Percentiles rank a stretch among this genome's conserved stretches.
Evolutionary conservation across 2,888 invertebrate genomes (phyloP).

Genomic region (Clistopyga incitator): DNA sequence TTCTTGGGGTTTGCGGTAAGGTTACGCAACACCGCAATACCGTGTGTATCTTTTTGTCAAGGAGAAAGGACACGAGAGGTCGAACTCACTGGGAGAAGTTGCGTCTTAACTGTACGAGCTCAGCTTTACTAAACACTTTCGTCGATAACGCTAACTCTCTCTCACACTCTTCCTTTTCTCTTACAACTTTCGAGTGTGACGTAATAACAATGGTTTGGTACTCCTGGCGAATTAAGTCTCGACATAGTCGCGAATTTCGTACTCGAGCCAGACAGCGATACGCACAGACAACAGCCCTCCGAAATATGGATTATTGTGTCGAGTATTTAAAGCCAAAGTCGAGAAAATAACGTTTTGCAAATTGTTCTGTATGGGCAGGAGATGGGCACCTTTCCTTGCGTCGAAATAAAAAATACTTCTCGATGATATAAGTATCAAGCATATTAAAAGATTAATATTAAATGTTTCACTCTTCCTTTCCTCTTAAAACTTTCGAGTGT

Average conservation of each 20-base stretch:
- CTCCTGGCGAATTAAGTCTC: neutral
- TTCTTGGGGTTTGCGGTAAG: neutral
- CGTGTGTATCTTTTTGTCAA: neutral
- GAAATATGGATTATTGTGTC: neutral
- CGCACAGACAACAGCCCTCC: neutral
- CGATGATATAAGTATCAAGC: no score
- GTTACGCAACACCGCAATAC: constrained; percentile 47
- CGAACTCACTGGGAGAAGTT: neutral
- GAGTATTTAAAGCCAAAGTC: neutral
- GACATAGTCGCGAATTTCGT: neutral
- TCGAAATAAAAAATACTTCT: no score
- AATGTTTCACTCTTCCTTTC: no score
- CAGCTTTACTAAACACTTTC: neutral
- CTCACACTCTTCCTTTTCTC: neutral
- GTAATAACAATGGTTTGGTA: neutral
- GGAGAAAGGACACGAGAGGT: neutral
- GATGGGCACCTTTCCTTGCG: neutral
- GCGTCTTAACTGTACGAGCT: neutral
- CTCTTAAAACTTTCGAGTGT: no score
- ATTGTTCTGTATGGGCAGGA: neutral
- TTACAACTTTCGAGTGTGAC: neutral
- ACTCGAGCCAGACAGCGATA: neutral
- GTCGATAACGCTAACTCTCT: neutral
- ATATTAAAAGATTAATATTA: no score
- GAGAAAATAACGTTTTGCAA: neutral